A percentile compares a stretch with the other conserved stretches of the same genome.
These are phyloP conservation scores for Agrochola circellaris DNA, from an alignment of 2,888 invertebrate genomes.

Conservation along the genomic window DNA sequence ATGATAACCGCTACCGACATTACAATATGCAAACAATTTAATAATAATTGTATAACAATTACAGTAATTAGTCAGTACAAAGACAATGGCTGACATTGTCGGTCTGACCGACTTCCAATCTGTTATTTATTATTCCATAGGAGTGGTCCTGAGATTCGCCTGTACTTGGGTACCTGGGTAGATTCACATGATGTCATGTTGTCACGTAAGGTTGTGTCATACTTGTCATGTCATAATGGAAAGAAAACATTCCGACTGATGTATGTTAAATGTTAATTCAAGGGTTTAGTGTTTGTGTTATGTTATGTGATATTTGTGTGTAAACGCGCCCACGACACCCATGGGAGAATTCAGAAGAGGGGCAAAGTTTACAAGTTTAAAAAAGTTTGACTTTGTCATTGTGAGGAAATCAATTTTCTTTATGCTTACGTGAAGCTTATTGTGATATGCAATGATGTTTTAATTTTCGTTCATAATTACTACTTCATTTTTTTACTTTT, in stretches of 20 bases:
- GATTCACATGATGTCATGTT: slow-evolving; percentile 71
- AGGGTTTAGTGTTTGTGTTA: slow-evolving; percentile 37
- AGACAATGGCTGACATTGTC: slow-evolving; percentile 79
- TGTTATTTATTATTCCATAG: slow-evolving; percentile 74
- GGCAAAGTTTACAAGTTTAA: slow-evolving; percentile 9
- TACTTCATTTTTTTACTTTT: too few relatives aligned
- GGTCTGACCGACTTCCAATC: slow-evolving; percentile 77
- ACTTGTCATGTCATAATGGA: slow-evolving; percentile 42
- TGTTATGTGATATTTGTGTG: slow-evolving; percentile 27
- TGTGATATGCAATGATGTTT: background rate
- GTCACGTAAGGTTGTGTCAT: slow-evolving; percentile 80
- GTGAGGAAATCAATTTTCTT: background rate
- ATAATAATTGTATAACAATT: slow-evolving; percentile 66
- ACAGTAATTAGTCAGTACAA: slow-evolving; percentile 79
- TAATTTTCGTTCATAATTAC: background rate
- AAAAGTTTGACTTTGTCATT: background rate
- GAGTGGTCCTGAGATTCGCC: slow-evolving; percentile 80
- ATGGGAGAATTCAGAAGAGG: slow-evolving; percentile 13
- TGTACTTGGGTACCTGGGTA: slow-evolving; percentile 64
- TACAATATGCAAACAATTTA: slow-evolving; percentile 31
- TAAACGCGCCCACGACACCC: slow-evolving; percentile 20
- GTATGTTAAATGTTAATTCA: slow-evolving; percentile 51
- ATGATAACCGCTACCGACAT: background rate
- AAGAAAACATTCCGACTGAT: slow-evolving; percentile 39
- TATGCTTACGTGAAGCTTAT: background rate